Conservation (phyloP, 2,888 invertebrate genomes). For the Stenurella melanura region DNA sequence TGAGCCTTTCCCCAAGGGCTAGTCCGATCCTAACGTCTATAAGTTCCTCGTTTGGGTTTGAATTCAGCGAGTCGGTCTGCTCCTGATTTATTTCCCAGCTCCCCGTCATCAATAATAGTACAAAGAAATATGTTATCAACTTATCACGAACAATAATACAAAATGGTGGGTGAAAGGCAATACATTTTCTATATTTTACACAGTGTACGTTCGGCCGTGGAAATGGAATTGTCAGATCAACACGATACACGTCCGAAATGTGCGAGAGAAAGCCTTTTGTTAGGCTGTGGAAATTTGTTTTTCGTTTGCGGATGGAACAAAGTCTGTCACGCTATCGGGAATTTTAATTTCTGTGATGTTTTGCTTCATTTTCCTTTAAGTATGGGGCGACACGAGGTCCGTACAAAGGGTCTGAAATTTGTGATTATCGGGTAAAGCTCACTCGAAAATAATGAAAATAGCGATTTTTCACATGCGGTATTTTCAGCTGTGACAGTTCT, state of each 20-base stretch:
- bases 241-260: conserved; percentile 25
- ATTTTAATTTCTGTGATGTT: conserved; percentile 17
- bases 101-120: conserved; percentile 51
- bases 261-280: conserved; percentile 7
- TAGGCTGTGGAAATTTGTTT: conserved; percentile 8
- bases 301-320: conserved; percentile 9
- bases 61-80: conserved; percentile 4
- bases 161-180: conserved; percentile 35
- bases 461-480: not conserved
- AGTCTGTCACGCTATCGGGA: conserved; percentile 4
- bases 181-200: conserved; percentile 18
- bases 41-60: conserved; percentile 34
- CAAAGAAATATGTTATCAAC: conserved; percentile 59
- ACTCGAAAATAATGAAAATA: not conserved
- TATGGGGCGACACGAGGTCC: not conserved
- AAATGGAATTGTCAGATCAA: conserved; percentile 29
- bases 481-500: not conserved
- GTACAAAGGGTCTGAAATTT: not conserved
- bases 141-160: conserved; percentile 52
- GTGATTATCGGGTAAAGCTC: not conserved
- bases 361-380: conserved; percentile 5
- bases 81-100: conserved; percentile 53
- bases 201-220: conserved; percentile 14
- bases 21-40: conserved; percentile 20
- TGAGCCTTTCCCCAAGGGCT: not conserved